Percentiles rank a stretch among this genome's conserved stretches.
Conservation (phyloP, 2,888 invertebrate genomes). For the Mythimna albipuncta region DNA sequence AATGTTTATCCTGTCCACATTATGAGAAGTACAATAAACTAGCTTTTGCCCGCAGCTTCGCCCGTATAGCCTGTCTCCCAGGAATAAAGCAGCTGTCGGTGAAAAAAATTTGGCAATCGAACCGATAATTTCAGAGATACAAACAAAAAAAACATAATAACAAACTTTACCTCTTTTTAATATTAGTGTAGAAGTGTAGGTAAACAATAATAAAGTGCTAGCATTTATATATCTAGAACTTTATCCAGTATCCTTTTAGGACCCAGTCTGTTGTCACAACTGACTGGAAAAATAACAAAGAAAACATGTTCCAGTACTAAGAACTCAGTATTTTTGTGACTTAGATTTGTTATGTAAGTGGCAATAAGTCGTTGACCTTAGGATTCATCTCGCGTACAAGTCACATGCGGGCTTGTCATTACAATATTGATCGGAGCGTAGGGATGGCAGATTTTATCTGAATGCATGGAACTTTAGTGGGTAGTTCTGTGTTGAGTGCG, state of each 20-base stretch:
- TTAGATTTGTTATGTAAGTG: slow-evolving; percentile 39
- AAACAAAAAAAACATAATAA: no score
- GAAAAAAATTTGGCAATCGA: no score
- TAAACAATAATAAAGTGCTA: no score
- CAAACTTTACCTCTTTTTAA: no score
- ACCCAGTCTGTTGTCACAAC: slow-evolving; percentile 15
- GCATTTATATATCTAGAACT: slow-evolving; percentile 5
- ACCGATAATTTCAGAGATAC: no score
- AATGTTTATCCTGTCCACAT: no score
- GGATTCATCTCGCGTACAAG: slow-evolving; percentile 52
- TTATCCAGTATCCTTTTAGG: neutral
- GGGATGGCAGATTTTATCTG: slow-evolving; percentile 38
- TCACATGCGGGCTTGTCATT: slow-evolving; percentile 53
- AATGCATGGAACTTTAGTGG: slow-evolving; percentile 5
- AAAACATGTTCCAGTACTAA: slow-evolving; percentile 19
- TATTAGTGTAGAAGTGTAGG: no score
- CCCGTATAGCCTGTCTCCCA: no score
- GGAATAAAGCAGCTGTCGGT: no score
- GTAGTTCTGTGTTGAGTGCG: slow-evolving; percentile 1
- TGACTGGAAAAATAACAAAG: slow-evolving; percentile 29
- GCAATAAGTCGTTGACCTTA: slow-evolving; percentile 50
- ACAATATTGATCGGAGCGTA: slow-evolving; percentile 56
- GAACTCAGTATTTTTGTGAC: slow-evolving; percentile 37
- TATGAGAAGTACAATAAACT: no score
- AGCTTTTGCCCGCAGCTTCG: no score